Evolutionary conservation across 2,113 vertebrate species (phyloP), one percentile per base, ranked within the genome.

Genomic region (Anhinga rufa): DNA sequence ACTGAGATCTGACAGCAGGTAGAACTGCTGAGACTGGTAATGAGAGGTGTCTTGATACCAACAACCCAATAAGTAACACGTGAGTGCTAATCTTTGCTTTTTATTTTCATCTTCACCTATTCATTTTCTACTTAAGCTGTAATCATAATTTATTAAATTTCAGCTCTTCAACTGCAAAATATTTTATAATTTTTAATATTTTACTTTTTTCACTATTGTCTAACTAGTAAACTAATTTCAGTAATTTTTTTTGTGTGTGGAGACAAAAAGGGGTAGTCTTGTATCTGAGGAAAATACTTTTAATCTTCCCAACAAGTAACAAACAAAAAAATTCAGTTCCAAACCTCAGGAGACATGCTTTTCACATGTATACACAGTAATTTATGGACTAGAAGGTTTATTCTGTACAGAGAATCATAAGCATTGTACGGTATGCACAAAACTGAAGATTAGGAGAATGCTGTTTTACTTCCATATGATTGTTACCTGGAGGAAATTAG

Each of bases 261-360:
- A 85, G 36, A 17, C 4, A 46, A 69, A 69, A 10, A 78, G 32
- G 3, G 12, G 4, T 12, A 78, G 40, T 16, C 16, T 68, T 25
- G 4, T 57, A 4, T n/a, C 12, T 32, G 6, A 68, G 5, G 10
- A 32, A 85, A 65, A 24, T 40, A 29, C 7, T 42, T 89, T n/a
- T 46, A 26, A 55, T 48, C 26, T 90, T 66, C 40, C 36, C 2
- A 21, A 31, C 14, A 49, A 38, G 6, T 22, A 34, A 28, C 9
- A 71, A 79, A 7, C 7, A 51, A 58, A 75, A 26, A 11, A 7
- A 14, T 40, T 64, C 22, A 16, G 8, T 72, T 55, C 22, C 68
- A 61, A 21, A 48, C 22, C 38, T 75, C 32, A 55, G 36, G 9
- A 69, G n/a, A 32, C 0, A 0, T 40, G 17, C 3, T 68, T 88